Evolutionary conservation across 2,888 invertebrate species (phyloP), one percentile per base, ranked within the genome.

Genomic region (Cantharis flavilabris): DNA sequence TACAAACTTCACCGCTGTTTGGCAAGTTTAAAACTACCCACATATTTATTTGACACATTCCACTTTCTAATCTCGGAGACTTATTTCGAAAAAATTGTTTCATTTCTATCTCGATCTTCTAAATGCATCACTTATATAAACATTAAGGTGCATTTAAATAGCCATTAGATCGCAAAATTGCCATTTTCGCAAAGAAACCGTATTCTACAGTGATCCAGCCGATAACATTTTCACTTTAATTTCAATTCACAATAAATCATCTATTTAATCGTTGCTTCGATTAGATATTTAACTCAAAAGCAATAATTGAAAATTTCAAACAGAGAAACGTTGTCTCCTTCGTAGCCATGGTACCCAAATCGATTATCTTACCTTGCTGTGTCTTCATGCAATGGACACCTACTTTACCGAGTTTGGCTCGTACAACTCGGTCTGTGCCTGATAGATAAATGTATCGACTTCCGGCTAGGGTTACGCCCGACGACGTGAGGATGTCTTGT

Each of bases 321-420:
- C 33, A 33, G 11, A 33, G 33, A n/a, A 49, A 5, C 5, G n/a
- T 49, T n/a, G 49, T 5, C 49, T 13, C n/a, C 13, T 49, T 49
- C n/a, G 49, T n/a, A 49, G n/a, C 13, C n/a, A 49, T n/a, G 49
- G 49, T n/a, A 49, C 49, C 2, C 2, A n/a, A 33, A 13, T 11
- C 18, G 67, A 63, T 63, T 20, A 26, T 84, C 90, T 89, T 89
- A 95, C 95, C 95, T 94, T 97, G 97, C 91, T 94, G 93, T 90
- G 97, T 97, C 92, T 97, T 97, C 96, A 97, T 96, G 95, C 96
- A 97, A 89, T 97, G 97, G 84, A 97, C 95, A 87, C 97, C 97
- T 89, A 95, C 95, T 91, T 96, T 96, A 90, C 96, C 96, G 86
- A 96, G 92, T 91, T 97, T 97, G 90, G 96, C 96, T 91, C 97